Percentiles rank a stretch among this genome's conserved stretches.
phyloP scores from a whole-genome alignment of 53 echinoderm and acorn worm species.

The Holothuria leucospilota region DNA sequence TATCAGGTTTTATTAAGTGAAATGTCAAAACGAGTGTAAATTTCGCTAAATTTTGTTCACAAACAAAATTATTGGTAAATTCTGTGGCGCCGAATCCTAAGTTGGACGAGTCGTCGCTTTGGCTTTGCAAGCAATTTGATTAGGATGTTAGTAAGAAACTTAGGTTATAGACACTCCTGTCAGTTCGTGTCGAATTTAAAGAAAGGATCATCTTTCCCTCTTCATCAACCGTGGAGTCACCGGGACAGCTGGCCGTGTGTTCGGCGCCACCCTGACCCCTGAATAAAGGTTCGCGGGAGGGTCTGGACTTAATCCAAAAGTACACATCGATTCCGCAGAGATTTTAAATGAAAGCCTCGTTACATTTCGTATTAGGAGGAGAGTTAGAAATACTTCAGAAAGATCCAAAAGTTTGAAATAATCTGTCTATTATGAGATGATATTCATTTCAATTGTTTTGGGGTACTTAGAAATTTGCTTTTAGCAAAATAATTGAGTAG shows the following conservation, averaged over 20 bases:
- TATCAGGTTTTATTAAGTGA: constrained; percentile 43
- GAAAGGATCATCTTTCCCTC: constrained; percentile 1
- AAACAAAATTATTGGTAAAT: constrained; percentile 39
- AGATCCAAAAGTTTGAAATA: too few species aligned
- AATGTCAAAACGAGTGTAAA: constrained; percentile 45
- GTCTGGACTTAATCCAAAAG: too few species aligned
- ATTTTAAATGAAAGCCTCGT: too few species aligned
- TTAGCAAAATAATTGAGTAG: too few species aligned
- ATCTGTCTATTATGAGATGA: too few species aligned
- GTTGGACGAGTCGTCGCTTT: constrained; percentile 18
- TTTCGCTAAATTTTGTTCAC: constrained; percentile 32
- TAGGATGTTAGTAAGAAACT: constrained; percentile 1
- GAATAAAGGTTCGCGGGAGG: background rate
- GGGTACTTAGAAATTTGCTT: too few species aligned
- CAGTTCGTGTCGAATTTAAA: constrained; percentile 21
- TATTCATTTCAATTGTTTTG: too few species aligned
- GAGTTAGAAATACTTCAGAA: too few species aligned
- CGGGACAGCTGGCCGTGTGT: constrained; percentile 22
- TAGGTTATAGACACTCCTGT: constrained; percentile 31
- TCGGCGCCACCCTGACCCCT: constrained; percentile 39
- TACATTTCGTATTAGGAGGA: too few species aligned
- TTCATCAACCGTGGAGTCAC: constrained; percentile 1
- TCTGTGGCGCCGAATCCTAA: constrained; percentile 24
- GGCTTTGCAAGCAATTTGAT: constrained; percentile 39
- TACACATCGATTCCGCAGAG: too few species aligned